Evolutionary conservation across 2,797 vertebrate genomes (phyloP).

Genomic region (Ficedula albicollis): DNA sequence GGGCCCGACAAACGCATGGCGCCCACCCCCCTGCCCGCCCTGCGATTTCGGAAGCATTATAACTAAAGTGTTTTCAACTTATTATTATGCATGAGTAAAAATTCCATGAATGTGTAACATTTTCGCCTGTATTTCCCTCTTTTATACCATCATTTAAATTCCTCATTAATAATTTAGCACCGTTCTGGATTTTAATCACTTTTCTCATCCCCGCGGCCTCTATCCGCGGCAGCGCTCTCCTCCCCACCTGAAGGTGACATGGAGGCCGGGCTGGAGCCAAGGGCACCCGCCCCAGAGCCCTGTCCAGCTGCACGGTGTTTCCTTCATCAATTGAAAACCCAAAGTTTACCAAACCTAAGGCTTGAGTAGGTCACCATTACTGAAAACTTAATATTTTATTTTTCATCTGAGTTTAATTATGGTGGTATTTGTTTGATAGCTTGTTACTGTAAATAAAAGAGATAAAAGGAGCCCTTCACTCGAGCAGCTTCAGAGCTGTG

Average conservation of each 20-base stretch:
- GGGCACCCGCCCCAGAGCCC: not conserved
- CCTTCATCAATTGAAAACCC: constrained; percentile 39
- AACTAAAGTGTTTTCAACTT: constrained; percentile 73
- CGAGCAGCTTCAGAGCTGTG: constrained; percentile 89
- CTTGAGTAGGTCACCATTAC: constrained; percentile 58
- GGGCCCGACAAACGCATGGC: not conserved
- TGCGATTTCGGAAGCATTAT: constrained; percentile 57
- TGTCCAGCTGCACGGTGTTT: constrained; percentile 2
- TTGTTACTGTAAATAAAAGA: constrained; percentile 89
- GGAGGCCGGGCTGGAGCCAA: constrained; percentile 7
- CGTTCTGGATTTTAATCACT: constrained; percentile 81
- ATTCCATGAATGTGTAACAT: constrained; percentile 80
- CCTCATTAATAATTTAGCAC: constrained; percentile 78
- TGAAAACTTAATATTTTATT: not conserved
- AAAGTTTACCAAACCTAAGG: constrained; percentile 54
- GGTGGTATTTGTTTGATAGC: constrained; percentile 80
- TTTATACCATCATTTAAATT: constrained; percentile 82
- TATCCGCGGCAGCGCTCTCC: constrained; percentile 45
- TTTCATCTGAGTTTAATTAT: constrained; percentile 76
- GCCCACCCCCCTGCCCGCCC: not conserved
- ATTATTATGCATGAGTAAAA: constrained; percentile 79
- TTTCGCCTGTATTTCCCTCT: constrained; percentile 73
- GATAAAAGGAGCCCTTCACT: constrained; percentile 89
- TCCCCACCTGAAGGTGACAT: constrained; percentile 71
- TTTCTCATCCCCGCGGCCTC: constrained; percentile 72